A percentile compares a stretch with the other conserved stretches of the same genome.
phyloP scores from a whole-genome alignment of 2,113 vertebrate species.

The Myanophis thanlyinensis region DNA sequence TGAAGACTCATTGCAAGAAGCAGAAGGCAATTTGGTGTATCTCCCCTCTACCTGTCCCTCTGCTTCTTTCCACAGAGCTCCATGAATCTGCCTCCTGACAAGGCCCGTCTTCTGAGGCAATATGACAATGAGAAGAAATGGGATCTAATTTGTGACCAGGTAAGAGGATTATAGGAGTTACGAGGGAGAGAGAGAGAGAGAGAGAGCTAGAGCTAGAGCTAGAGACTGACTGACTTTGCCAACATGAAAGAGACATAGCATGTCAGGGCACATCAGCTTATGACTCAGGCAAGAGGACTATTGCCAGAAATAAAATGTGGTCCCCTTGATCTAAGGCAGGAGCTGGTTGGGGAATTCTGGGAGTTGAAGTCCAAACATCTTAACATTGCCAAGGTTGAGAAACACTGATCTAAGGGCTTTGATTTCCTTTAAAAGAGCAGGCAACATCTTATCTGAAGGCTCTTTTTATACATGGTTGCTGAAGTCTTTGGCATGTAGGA shows the following conservation, averaged over 20 bases:
- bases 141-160: slow-evolving; percentile 98
- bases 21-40: too few relatives aligned
- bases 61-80: slow-evolving; percentile 80
- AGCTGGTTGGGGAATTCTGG: too few relatives aligned
- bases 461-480: background rate
- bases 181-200: too few relatives aligned
- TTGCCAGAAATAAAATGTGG: background rate
- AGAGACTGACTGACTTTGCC: background rate
- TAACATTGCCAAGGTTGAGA: too few relatives aligned
- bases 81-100: slow-evolving; percentile 97
- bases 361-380: too few relatives aligned
- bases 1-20: background rate
- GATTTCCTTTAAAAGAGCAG: slow-evolving; percentile 3
- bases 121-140: slow-evolving; percentile 98
- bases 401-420: background rate
- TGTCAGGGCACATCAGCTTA: background rate
- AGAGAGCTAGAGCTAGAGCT: too few relatives aligned
- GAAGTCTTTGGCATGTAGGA: background rate
- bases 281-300: background rate
- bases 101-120: slow-evolving; percentile 90
- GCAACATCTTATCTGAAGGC: background rate
- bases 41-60: background rate
- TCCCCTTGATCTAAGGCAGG: background rate
- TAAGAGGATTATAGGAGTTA: slow-evolving; percentile 42
- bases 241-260: background rate